Evolutionary conservation across 2,888 invertebrate genomes (phyloP).

Genomic region (Eupithecia pulchellata): DNA sequence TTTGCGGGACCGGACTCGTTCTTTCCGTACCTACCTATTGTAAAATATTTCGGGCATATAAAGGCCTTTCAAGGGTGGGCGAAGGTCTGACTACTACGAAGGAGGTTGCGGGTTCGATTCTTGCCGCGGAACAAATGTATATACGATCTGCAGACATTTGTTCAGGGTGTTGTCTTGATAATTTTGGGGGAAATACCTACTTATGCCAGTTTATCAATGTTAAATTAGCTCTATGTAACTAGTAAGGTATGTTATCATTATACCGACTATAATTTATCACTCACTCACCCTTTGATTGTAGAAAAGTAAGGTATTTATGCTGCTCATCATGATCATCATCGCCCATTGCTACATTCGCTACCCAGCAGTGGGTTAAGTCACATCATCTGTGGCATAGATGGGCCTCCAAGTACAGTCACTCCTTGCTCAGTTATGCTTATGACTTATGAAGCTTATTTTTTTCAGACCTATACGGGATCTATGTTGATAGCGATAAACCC

Average conservation of each 20-base stretch:
- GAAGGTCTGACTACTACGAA: too few relatives aligned
- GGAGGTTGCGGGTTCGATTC: too few relatives aligned
- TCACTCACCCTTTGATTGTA: background rate
- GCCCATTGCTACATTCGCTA: background rate
- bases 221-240: constrained; percentile 6
- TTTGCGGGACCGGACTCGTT: too few relatives aligned
- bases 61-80: too few relatives aligned
- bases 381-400: too few relatives aligned
- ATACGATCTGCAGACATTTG: too few relatives aligned
- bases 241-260: background rate
- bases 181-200: background rate
- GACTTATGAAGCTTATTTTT: background rate
- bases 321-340: background rate
- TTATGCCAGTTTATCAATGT: background rate
- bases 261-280: constrained; percentile 3
- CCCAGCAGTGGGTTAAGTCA: background rate
- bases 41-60: too few relatives aligned
- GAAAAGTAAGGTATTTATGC: background rate
- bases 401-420: background rate
- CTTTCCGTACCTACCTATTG: too few relatives aligned
- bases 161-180: too few relatives aligned
- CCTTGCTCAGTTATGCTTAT: too few relatives aligned
- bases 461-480: constrained; percentile 96
- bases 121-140: too few relatives aligned
- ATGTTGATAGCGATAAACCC: constrained; percentile 98